phyloP scores from a whole-genome alignment of 2,797 vertebrate genomes.

The Chrosomus eos region DNA sequence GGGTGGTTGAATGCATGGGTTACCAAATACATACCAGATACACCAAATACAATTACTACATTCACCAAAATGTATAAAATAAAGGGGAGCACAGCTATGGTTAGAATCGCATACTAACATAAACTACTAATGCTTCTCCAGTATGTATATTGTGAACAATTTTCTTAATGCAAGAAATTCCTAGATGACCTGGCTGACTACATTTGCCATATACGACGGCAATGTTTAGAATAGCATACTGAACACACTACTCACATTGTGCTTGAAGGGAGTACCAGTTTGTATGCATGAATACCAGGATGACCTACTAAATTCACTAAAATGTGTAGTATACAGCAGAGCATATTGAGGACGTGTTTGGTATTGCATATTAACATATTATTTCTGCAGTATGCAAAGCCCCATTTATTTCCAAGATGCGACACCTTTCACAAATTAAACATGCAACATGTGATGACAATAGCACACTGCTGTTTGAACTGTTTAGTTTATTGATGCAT shows the following conservation, averaged over 20 bases:
- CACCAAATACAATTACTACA: too few relatives aligned
- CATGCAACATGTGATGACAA: not conserved
- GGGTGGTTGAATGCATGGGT: not conserved
- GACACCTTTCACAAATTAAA: not conserved
- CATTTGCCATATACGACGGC: too few relatives aligned
- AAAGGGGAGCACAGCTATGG: not conserved
- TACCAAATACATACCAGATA: not conserved
- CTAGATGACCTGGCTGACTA: too few relatives aligned
- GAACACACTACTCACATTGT: not conserved
- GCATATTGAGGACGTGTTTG: not conserved
- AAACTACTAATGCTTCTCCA: not conserved
- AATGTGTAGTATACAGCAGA: not conserved
- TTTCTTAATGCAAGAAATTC: not conserved
- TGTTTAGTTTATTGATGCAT: not conserved
- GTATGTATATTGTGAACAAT: not conserved
- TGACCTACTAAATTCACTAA: not conserved
- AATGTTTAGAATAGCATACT: not conserved
- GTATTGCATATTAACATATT: not conserved
- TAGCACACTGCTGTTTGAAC: not conserved
- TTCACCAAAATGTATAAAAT: not conserved
- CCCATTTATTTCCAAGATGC: not conserved
- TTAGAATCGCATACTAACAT: not conserved
- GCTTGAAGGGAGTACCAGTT: not conserved
- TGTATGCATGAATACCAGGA: not conserved
- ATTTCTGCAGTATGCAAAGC: not conserved